Evolutionary conservation across 2,113 vertebrate species (phyloP), one percentile per base, ranked within the genome.

Genomic region (Hiodon alosoides): DNA sequence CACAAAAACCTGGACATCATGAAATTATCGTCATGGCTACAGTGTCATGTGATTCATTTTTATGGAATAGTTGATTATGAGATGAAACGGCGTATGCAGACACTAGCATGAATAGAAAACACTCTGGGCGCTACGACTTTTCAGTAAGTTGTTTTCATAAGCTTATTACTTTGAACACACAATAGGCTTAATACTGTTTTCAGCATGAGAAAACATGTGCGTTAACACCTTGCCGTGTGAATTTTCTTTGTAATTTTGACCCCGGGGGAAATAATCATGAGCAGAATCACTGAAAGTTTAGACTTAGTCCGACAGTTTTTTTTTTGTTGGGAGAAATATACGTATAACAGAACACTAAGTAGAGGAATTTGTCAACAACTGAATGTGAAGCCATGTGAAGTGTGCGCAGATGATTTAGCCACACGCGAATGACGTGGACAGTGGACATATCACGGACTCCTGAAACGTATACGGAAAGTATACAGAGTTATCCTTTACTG

Each of bases 31-130:
- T 84, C 84, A 84, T 85, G 81, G 84, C 85, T 86, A 82, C 84
- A 82, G 85, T 85, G 85, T 86, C 84, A 80, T 83, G 84, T 80
- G 81, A 86, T 85, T 88, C 85, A 85, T 87, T 87, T 87, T 84
- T 86, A 85, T 87, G 86, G 86, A 88, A 86, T 86, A 84, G 85
- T 85, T 87, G 87, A 88, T 90, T 87, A 88, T 81, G 86, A 87
- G 77, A 81, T 83, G 82, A 82, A 83, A 83, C 82, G 83, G 79
- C 31, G 85, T 55, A 77, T 76, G 75, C 83, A 81, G 87, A 87
- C 84, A 87, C 86, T 87, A 87, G 83, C 85, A 85, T 89, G 86
- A 79, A 57, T 69, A 71, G 84, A 87, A 87, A 77, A 86, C 85
- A 86, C 83, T 84, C 83, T 85, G 81, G 79, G 86, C 82, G 83